These are phyloP conservation scores for Triplophysa yarkandensis DNA, from an alignment of 2,797 vertebrate genomes.

Conservation along the genomic window DNA sequence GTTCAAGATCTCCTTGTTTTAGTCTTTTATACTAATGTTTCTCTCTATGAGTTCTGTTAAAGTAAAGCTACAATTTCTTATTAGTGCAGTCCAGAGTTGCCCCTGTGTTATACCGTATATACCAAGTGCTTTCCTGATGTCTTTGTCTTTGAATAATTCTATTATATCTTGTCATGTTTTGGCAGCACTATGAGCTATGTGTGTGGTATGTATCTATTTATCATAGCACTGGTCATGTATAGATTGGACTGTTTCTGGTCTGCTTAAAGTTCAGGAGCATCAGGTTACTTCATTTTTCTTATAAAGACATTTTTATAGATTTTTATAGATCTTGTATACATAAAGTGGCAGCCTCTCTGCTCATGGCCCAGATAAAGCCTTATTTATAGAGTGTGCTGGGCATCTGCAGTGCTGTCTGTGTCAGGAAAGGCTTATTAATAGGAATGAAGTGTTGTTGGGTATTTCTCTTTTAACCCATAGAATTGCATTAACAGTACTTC, in stretches of 20 bases:
- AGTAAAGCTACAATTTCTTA: slow-evolving; percentile 8
- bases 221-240: background rate
- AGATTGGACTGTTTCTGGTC: background rate
- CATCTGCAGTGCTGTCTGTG: slow-evolving; percentile 59
- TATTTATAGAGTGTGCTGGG: slow-evolving; percentile 73
- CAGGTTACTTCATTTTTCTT: slow-evolving; percentile 14
- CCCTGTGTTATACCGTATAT: background rate
- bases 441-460: slow-evolving; percentile 21
- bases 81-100: background rate
- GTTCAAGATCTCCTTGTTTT: background rate
- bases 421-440: slow-evolving; percentile 44
- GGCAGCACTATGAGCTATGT: slow-evolving; percentile 11
- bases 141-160: slow-evolving; percentile 6
- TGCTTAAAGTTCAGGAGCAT: slow-evolving; percentile 7
- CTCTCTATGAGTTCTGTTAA: slow-evolving; percentile 1
- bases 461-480: slow-evolving; percentile 44
- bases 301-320: slow-evolving; percentile 4
- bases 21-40: background rate
- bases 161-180: slow-evolving; percentile 19
- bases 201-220: background rate
- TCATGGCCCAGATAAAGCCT: slow-evolving; percentile 69
- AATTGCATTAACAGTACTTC: slow-evolving; percentile 56
- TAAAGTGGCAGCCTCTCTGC: slow-evolving; percentile 27
- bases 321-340: slow-evolving; percentile 38
- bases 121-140: background rate